Base-by-base conservation (phyloP, 1,140 invertebrate species). In the Drosophila nasuta region DNA sequence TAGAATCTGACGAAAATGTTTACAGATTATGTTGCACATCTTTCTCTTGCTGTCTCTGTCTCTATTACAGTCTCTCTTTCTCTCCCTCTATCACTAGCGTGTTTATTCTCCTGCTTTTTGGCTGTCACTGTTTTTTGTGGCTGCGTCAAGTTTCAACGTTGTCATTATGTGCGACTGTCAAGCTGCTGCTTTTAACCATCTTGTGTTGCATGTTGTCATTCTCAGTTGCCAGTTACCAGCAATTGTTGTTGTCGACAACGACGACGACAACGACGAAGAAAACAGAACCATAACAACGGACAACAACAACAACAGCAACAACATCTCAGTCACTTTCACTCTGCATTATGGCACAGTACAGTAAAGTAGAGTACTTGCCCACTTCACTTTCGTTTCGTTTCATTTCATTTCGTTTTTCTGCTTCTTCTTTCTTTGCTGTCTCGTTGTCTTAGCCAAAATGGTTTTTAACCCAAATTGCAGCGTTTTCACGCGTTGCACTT, bases 401-500 rank as follows among this genome's bases (percentile, higher is more conserved):
- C 35, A 2, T 38, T 48, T 6, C 48, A 6, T 13, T 45, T 33
- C 15, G 11, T n/a, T 73, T 30, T 33, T 0, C 7, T 7, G 5
- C 58, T 52, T 15, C 11, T 13, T 13, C 4, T 15, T 1, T 8
- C 11, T 20, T 7, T 11, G 41, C 45, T 33, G 15, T 4, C 11
- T 15, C 33, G 7, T 30, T 75, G 66, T 82, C 67, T 86, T 69
- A 64, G 75, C 79, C 75, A 76, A 86, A 86, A 86, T 85, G 81
- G 64, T 67, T 85, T 83, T 85, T 85, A 85, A 81, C 81, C 81
- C 65, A 83, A 80, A 83, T 85, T 85, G 81, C 81, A 67, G 69
- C 59, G 63, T 73, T 83, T 77, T 69, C 79, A 77, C 63, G 67
- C 73, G 63, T 58, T 72, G 67, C 79, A 68, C 74, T 81, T 43